A percentile compares a stretch with the other conserved stretches of the same genome.
Conservation (phyloP, 2,888 invertebrate species). For the Kuschelorhynchus macadamiae region DNA sequence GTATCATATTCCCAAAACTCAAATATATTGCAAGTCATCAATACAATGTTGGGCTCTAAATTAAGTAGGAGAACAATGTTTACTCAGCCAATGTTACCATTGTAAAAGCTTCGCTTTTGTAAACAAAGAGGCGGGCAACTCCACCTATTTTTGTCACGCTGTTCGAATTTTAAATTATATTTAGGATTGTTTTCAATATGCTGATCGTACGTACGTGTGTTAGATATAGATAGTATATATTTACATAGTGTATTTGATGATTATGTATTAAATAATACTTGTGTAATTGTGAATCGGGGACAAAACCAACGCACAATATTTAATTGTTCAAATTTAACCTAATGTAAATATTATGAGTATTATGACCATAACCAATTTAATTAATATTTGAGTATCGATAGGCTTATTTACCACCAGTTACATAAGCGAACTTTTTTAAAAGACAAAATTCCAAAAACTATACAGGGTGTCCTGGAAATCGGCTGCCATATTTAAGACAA, state of each 20-base stretch:
- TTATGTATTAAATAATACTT: too few species aligned
- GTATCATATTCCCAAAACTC: too few species aligned
- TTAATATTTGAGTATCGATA: too few species aligned
- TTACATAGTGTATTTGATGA: not conserved
- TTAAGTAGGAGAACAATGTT: constrained; percentile 21
- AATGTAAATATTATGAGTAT: not conserved
- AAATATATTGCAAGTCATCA: not conserved
- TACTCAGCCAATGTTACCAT: constrained; percentile 25
- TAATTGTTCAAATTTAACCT: not conserved
- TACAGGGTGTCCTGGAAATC: too few species aligned
- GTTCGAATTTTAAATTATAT: constrained; percentile 2
- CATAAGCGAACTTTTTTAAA: too few species aligned
- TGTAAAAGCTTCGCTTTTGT: constrained; percentile 15
- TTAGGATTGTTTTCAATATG: constrained; percentile 2
- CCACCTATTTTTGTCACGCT: constrained; percentile 38
- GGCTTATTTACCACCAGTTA: too few species aligned
- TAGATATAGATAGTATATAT: not conserved
- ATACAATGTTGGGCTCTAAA: not conserved
- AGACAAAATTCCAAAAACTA: too few species aligned
- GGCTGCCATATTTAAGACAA: too few species aligned
- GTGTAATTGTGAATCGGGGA: too few species aligned
- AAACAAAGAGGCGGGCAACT: constrained; percentile 31
- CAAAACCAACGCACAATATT: not conserved
- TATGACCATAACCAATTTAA: too few species aligned
- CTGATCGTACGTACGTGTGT: not conserved